phyloP scores from a whole-genome alignment of 2,113 vertebrate species.

The Xerus inauris region DNA sequence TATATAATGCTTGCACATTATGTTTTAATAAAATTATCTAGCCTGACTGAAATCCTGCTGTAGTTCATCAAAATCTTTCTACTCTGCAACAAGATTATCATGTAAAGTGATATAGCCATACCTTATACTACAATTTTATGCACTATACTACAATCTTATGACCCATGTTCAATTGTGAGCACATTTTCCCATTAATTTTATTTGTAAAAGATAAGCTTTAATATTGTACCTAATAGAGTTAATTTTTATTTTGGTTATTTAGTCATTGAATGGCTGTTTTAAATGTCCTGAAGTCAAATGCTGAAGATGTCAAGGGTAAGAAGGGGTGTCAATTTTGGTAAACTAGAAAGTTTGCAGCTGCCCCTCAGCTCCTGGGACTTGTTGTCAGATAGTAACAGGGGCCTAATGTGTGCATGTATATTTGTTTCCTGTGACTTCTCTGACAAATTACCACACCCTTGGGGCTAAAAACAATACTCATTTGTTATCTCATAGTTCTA shows the following conservation, averaged over 20 bases:
- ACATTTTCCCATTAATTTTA: neutral
- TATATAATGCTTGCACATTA: neutral
- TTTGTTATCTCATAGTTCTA: neutral
- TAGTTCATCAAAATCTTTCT: neutral
- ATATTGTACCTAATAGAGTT: neutral
- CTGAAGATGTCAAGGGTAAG: neutral
- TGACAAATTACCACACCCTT: neutral
- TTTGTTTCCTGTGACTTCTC: neutral
- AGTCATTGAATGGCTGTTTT: neutral
- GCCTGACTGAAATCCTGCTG: neutral
- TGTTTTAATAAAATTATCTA: neutral
- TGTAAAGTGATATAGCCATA: neutral
- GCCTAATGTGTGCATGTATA: neutral
- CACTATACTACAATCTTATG: constrained; percentile 6
- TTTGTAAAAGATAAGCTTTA: neutral
- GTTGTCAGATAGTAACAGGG: too few species aligned
- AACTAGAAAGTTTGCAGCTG: neutral
- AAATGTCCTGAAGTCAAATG: neutral
- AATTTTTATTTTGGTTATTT: neutral
- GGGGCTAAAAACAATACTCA: neutral
- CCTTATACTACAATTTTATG: constrained; percentile 12
- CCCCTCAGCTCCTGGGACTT: neutral
- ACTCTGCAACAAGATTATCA: neutral
- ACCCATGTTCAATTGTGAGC: neutral
- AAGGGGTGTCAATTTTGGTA: neutral